Evolutionary conservation across 2,113 vertebrate species (phyloP), one percentile per base, ranked within the genome.

Genomic region (Neotoma lepida): DNA sequence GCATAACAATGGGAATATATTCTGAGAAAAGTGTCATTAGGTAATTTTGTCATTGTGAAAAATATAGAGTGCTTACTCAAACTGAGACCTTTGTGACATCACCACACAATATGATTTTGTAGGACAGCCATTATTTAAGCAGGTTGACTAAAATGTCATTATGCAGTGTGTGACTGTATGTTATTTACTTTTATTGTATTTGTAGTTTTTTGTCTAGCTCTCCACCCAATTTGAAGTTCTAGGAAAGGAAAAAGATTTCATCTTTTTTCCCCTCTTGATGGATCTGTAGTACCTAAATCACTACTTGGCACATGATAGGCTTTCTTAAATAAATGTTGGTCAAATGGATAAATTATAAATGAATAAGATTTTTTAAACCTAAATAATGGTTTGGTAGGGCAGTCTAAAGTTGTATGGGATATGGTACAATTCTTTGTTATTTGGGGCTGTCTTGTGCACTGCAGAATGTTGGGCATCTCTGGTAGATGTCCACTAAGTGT

Each of bases 291-390:
- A 93, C 82, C 71, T 85, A 82, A 93, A 95, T 94, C n/a, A 74
- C 28, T 68, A 44, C 80, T 92, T 95, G 77, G 44, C 41, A 88
- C 68, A 66, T n/a, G 73, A 63, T 89, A 94, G 44, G 8, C 86
- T 92, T n/a, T 86, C 85, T 80, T 35, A 93, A 28, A 35, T 92
- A 91, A 90, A 61, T 92, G 35, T 87, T 97, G 88, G 5, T 76
- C 51, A 54, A 93, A 77, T 87, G n/a, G 95, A 80, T 88, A 33
- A 89, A 84, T 92, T 54, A 14, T 49, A 68, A 90, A 89, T 58
- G 61, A 91, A 89, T 81, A 49, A 92, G 44, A 17, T 88, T 93
- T 88, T 77, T 63, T 39, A 81, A 81, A 80, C 58, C 28, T 56
- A 70, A 39, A 20, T 89, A 71, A 89, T 66, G 56, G n/a, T 90